These are phyloP conservation scores for Cercopithecus diana DNA, from an alignment of 2,797 vertebrate species.

Conservation along the genomic window DNA sequence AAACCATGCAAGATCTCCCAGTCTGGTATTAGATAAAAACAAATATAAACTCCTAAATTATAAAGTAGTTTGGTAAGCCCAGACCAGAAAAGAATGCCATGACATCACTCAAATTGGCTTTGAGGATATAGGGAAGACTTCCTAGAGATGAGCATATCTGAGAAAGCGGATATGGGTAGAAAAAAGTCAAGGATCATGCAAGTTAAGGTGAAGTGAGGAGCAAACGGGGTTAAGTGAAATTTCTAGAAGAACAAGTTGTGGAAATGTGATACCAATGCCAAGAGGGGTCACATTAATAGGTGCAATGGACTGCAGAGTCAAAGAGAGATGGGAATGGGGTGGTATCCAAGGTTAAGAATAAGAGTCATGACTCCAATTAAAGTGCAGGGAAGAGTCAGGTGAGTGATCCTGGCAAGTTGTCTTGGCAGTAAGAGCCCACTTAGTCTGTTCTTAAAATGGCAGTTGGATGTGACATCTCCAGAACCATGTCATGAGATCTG, in stretches of 20 bases:
- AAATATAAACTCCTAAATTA: not conserved
- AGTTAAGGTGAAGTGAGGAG: not conserved
- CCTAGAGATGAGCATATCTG: not conserved
- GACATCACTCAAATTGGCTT: not conserved
- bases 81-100: not conserved
- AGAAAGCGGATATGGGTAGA: not conserved
- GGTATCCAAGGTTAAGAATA: not conserved
- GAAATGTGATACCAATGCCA: not conserved
- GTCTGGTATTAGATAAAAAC: not conserved
- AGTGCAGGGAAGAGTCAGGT: not conserved
- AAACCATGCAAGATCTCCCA: not conserved
- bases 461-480: not conserved
- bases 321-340: not conserved
- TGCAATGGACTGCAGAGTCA: not conserved
- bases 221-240: not conserved
- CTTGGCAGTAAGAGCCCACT: not conserved
- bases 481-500: not conserved
- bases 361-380: not conserved
- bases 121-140: not conserved
- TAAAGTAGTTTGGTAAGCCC: not conserved
- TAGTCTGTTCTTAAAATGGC: not conserved
- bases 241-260: not conserved
- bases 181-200: not conserved
- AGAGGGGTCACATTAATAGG: not conserved
- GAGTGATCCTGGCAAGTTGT: not conserved